A percentile compares a stretch with the other conserved stretches of the same genome.
Evolutionary conservation across 2,888 invertebrate species (phyloP).

Genomic region (Meliscaeva auricollis): DNA sequence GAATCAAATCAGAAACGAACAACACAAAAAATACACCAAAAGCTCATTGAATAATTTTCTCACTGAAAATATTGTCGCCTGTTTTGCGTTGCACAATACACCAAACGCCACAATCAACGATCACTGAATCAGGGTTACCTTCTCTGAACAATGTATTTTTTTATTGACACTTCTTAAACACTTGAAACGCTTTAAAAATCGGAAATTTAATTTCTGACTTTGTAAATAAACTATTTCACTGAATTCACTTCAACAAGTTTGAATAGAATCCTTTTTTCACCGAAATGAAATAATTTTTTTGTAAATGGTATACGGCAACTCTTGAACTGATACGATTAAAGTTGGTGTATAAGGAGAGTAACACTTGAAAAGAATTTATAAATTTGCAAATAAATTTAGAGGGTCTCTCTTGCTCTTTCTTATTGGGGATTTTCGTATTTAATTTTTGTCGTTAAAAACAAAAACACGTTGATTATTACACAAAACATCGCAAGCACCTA

Average conservation of each 20-base stretch:
- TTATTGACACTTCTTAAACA: background rate
- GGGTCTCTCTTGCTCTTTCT: slow-evolving; percentile 20
- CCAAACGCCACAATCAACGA: slow-evolving; percentile 23
- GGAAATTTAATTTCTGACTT: too few species aligned
- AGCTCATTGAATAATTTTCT: slow-evolving; percentile 48
- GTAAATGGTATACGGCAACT: background rate
- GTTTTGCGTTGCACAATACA: slow-evolving; percentile 29
- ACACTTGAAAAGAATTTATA: slow-evolving; percentile 16
- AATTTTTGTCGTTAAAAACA: slow-evolving; percentile 39
- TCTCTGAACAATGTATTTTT: background rate
- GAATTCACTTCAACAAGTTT: background rate
- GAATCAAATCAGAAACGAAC: slow-evolving; percentile 21
- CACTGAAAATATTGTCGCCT: slow-evolving; percentile 34
- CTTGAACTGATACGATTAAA: slow-evolving; percentile 9
- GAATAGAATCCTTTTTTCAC: background rate
- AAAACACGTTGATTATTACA: slow-evolving; percentile 44
- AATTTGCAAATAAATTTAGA: slow-evolving; percentile 43
- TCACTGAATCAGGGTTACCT: slow-evolving; percentile 26
- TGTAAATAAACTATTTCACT: too few species aligned
- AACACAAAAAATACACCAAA: slow-evolving; percentile 15
- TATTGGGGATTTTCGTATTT: slow-evolving; percentile 15
- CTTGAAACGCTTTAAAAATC: background rate
- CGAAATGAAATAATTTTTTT: background rate
- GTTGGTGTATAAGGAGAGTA: background rate
- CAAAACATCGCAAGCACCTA: slow-evolving; percentile 5